Percentiles rank a stretch among this genome's conserved stretches.
These are phyloP conservation scores for Ellobium chinense DNA, from an alignment of 2,888 invertebrate genomes.

Conservation along the genomic window DNA sequence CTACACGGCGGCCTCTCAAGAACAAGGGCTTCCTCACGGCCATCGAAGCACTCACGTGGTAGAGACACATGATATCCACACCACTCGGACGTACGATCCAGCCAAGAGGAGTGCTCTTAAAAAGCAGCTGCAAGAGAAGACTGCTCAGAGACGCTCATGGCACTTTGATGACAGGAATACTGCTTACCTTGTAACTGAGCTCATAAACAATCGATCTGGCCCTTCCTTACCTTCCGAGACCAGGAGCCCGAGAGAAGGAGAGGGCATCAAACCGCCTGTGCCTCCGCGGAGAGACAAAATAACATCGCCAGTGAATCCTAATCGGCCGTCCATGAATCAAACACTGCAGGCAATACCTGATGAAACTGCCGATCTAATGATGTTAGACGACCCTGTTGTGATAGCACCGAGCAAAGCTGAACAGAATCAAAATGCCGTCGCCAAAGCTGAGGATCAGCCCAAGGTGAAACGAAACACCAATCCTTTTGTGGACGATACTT, in stretches of 20 bases:
- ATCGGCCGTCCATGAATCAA: not conserved
- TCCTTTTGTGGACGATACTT: conserved; percentile 37
- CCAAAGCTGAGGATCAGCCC: not conserved
- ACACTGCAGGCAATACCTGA: not conserved
- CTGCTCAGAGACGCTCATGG: conserved; percentile 44
- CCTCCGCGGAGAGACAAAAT: conserved; percentile 43
- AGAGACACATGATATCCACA: conserved; percentile 15
- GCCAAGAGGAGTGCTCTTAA: conserved; percentile 13
- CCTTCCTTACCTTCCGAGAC: not conserved
- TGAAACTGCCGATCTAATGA: conserved; percentile 19
- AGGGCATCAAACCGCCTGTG: conserved; percentile 39
- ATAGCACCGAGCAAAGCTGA: conserved; percentile 7
- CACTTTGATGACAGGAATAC: conserved; percentile 44
- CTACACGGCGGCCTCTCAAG: conserved; percentile 21
- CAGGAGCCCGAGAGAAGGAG: not conserved
- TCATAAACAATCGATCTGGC: conserved; percentile 16
- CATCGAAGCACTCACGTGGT: conserved; percentile 25
- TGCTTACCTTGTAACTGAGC: conserved; percentile 35
- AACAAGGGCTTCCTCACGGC: not conserved
- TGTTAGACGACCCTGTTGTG: conserved; percentile 32
- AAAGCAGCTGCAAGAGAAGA: conserved; percentile 28
- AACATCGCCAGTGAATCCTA: not conserved
- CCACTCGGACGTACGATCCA: conserved; percentile 17
- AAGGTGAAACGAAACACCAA: conserved; percentile 29
- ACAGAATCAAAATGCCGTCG: not conserved